Base-by-base conservation (phyloP, 2,113 vertebrate genomes). In the Scomber scombrus region DNA sequence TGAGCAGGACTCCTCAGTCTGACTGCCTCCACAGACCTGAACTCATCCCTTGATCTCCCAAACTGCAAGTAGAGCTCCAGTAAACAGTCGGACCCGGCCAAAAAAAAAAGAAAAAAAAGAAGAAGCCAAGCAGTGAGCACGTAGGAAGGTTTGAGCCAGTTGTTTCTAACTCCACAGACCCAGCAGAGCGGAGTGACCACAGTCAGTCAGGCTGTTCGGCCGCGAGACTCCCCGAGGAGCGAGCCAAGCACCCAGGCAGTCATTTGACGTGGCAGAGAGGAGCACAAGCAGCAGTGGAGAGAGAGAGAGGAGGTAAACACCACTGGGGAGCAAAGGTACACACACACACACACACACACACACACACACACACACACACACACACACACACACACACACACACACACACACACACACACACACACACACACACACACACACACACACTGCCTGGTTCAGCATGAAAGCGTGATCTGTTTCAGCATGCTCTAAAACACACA, bases 381-480 rank as follows among this genome's bases (percentile, higher is more conserved):
- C 12, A 55, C 19, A 84, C 75, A 79, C 55, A 78, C 51, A 5
- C 21, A n/a, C n/a, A 85, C 85, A 40, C 55, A 78, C 51, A 5
- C 21, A 26, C 23, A 26, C 23, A 26, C 23, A 26, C 23, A 26
- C 23, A 26, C 23, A 26, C 23, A 26, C 23, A 26, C 23, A 26
- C 23, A 26, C 23, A 29, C 11, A 57, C 23, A 57, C 23, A 29
- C 23, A 57, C 23, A 4, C 55, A 29, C 12, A 55, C 19, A 84
- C 75, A 79, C 55, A 78, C 51, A 5, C 21, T 3, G 73, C 80
- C 80, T 72, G 84, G 52, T 84, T 84, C 86, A 75, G 78, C 82
- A 86, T 95, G 93, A 95, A 95, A 92, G 93, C 76, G 34, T 52
- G 84, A 90, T 92, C 87, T 95, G 94, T 95, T 92, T 58, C 60